phyloP scores from a whole-genome alignment of 2,888 invertebrate species.

The Cerceris ruficornis region DNA sequence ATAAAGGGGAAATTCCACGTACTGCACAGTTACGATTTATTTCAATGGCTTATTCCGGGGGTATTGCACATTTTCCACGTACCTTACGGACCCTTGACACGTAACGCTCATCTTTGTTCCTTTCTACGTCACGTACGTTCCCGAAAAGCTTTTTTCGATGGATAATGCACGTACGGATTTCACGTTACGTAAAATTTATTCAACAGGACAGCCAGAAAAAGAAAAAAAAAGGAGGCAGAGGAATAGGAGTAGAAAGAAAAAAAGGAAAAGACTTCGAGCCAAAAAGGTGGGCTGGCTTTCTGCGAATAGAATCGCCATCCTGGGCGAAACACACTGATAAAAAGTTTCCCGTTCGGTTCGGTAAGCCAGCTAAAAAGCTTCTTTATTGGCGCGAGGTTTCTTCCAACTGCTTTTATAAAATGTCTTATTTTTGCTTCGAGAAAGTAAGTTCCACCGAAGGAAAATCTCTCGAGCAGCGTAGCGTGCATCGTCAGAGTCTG shows the following conservation, averaged over 20 bases:
- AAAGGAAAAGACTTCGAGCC: no score
- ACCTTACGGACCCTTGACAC: neutral
- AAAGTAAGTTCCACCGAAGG: no score
- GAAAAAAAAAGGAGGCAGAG: neutral
- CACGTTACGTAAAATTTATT: neutral
- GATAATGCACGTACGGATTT: neutral
- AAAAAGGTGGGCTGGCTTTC: neutral
- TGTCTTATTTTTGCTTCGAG: neutral
- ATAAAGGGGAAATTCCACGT: no score
- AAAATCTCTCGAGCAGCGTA: no score
- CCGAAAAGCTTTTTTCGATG: neutral
- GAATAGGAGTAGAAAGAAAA: neutral
- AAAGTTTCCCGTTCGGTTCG: conserved; percentile 1
- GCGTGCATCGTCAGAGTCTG: no score
- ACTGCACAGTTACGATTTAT: no score
- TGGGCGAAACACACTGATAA: neutral
- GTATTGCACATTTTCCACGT: no score
- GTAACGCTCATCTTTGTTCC: neutral
- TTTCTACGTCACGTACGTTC: neutral
- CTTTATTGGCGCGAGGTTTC: neutral
- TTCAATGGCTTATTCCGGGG: no score
- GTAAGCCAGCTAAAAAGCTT: conserved; percentile 6
- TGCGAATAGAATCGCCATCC: neutral
- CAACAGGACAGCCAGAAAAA: neutral
- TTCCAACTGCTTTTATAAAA: neutral